These are phyloP conservation scores for Carassius auratus DNA, from an alignment of 2,113 vertebrate genomes.

Conservation along the genomic window DNA sequence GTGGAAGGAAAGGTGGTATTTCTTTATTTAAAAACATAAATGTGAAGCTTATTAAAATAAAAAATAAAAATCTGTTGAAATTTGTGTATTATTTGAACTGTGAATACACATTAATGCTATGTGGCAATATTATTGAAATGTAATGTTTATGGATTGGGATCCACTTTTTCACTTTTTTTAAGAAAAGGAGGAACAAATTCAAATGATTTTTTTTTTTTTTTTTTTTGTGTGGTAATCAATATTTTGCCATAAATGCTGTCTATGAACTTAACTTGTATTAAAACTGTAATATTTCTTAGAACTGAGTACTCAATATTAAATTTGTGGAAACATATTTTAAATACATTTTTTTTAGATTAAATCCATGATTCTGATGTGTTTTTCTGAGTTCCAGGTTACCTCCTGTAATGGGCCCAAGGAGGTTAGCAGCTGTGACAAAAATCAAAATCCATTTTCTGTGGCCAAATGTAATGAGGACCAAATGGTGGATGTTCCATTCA, in stretches of 20 bases:
- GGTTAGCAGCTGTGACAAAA: constrained; percentile 63
- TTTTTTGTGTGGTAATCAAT: not conserved
- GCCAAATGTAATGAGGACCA: constrained; percentile 59
- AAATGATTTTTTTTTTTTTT: not conserved
- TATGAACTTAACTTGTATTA: not conserved
- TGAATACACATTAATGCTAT: not conserved
- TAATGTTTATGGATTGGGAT: not conserved
- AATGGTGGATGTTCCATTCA: constrained; percentile 57
- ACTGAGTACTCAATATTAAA: not conserved
- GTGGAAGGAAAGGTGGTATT: not conserved
- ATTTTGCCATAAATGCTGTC: not conserved
- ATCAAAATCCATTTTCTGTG: constrained; percentile 61
- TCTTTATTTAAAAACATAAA: not conserved
- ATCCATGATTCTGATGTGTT: constrained; percentile 1
- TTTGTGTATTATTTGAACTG: not conserved
- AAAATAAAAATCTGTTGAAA: not conserved
- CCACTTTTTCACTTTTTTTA: not conserved
- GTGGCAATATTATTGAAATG: not conserved
- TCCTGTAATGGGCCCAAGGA: constrained; percentile 58
- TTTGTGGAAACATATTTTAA: not conserved
- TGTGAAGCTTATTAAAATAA: not conserved
- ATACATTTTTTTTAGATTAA: not conserved
- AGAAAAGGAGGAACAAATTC: not conserved
- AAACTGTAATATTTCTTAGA: not conserved
- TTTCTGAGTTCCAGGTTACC: constrained; percentile 45